Base-by-base conservation (phyloP, 2,888 invertebrate species). In the Drosophila paramelanica region DNA sequence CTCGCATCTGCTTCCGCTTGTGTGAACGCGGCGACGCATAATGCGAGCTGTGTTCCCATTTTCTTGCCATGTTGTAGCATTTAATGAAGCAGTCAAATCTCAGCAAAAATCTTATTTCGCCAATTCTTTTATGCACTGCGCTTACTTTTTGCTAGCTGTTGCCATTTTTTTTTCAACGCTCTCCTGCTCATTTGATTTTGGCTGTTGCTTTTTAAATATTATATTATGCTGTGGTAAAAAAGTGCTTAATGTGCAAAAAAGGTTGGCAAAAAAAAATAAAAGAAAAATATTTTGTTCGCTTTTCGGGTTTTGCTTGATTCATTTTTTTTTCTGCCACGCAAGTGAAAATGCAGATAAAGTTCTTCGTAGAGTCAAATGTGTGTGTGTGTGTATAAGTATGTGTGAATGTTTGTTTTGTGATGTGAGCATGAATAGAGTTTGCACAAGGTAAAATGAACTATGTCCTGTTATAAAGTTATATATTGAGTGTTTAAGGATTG, bases 11-110 rank as follows among this genome's bases (percentile, higher is more conserved):
- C 41, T 47, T 39, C 36, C 61, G 60, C 60, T 46, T 60, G 38
- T 38, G 38, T 39, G 17, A 36, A 50, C 25, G 25, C 46, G 6
- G 10, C 31, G 20, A 39, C 39, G 46, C 10, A 39, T 10, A 57
- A n/a, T 10, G 11, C 38, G 20, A 43, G 2, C 23, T 36, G 23
- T 13, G 50, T 11, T 46, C n/a, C n/a, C 50, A 59, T 46, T 45
- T 46, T 25, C 38, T 42, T 38, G 43, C 64, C 55, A 51, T 51
- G 42, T 31, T 46, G 38, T 20, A 49, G 57, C 56, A 74, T 66
- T 72, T 66, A 81, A 81, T 80, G 71, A 78, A 80, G 75, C 79
- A 78, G 61, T 81, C 68, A 80, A 75, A 81, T 81, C 71, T 66
- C 69, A 67, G 75, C 45, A 46, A 51, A 73, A 64, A 61, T 67